phyloP scores from a whole-genome alignment of 2,888 invertebrate genomes.

The Parnassius orleans region DNA sequence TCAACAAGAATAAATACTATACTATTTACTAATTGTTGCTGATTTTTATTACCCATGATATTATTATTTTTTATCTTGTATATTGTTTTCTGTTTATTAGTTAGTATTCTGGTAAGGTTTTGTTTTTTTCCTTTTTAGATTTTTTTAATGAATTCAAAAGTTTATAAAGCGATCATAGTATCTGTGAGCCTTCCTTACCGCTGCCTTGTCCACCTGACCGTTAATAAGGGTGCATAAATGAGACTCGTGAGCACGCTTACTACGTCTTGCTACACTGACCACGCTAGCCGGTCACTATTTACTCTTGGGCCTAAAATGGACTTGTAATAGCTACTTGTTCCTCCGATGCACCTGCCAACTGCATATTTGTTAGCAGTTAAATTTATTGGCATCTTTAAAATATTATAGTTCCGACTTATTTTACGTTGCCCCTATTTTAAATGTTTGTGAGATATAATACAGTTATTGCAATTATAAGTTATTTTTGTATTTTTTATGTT shows the following conservation, averaged over 20 bases:
- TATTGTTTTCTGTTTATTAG: neutral
- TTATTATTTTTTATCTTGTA: too few relatives aligned
- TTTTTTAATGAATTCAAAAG: conserved; percentile 1
- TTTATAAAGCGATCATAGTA: conserved; percentile 1
- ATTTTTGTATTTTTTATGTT: too few relatives aligned
- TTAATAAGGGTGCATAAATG: conserved; percentile 78
- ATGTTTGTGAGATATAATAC: conserved; percentile 1
- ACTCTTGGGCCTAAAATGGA: conserved; percentile 75
- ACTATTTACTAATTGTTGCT: conserved; percentile 3
- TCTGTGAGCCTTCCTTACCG: neutral
- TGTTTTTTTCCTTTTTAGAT: neutral
- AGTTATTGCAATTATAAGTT: conserved; percentile 16
- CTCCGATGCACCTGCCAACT: conserved; percentile 70
- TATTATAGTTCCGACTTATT: conserved; percentile 37
- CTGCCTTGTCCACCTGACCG: conserved; percentile 56
- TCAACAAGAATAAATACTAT: conserved; percentile 1
- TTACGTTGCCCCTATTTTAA: conserved; percentile 11
- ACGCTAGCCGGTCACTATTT: conserved; percentile 61
- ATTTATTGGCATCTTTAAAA: conserved; percentile 58
- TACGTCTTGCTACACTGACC: conserved; percentile 57
- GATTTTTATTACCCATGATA: conserved; percentile 14
- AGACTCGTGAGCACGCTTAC: conserved; percentile 53
- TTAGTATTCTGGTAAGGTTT: neutral
- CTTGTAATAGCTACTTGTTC: conserved; percentile 76
- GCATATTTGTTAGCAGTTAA: conserved; percentile 62